Percentiles rank a stretch among this genome's conserved stretches.
These are phyloP conservation scores for Malacoctenus gilli DNA, from an alignment of 2,797 vertebrate species.

Conservation along the genomic window DNA sequence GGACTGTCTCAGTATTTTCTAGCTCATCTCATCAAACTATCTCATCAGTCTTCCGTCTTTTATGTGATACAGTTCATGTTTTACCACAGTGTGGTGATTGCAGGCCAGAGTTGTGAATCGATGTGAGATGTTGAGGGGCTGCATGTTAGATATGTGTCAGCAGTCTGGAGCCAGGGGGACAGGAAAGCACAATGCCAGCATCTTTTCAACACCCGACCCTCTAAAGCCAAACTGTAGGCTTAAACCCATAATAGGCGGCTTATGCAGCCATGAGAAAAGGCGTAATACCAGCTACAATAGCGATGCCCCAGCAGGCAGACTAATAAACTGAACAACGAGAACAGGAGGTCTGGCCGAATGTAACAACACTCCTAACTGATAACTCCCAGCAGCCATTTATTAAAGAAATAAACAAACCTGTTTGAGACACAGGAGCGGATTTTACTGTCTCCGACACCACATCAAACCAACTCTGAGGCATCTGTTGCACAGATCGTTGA, in stretches of 20 bases:
- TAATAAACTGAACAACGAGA: slow-evolving; percentile 43
- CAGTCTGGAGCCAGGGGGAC: slow-evolving; percentile 71
- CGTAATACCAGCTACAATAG: slow-evolving; percentile 70
- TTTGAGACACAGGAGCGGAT: no score
- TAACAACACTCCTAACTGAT: no score
- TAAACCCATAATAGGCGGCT: slow-evolving; percentile 76
- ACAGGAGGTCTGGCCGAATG: no score
- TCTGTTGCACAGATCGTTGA: neutral
- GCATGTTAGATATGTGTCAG: slow-evolving; percentile 72
- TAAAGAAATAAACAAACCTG: no score
- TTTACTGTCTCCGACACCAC: neutral
- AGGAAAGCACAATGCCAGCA: slow-evolving; percentile 77
- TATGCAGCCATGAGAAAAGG: slow-evolving; percentile 60
- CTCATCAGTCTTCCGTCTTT: no score
- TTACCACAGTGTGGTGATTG: slow-evolving; percentile 25
- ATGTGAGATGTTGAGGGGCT: slow-evolving; percentile 49
- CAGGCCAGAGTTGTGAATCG: slow-evolving; percentile 25
- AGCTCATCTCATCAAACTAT: no score
- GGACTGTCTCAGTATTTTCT: no score
- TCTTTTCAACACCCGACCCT: slow-evolving; percentile 67
- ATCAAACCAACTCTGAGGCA: neutral
- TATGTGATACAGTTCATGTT: slow-evolving; percentile 25
- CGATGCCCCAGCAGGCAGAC: slow-evolving; percentile 50
- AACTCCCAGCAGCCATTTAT: no score
- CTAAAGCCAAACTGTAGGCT: slow-evolving; percentile 70